A percentile compares a stretch with the other conserved stretches of the same genome.
phyloP scores from a whole-genome alignment of 2,113 vertebrate species.

The Regulus satrapa region DNA sequence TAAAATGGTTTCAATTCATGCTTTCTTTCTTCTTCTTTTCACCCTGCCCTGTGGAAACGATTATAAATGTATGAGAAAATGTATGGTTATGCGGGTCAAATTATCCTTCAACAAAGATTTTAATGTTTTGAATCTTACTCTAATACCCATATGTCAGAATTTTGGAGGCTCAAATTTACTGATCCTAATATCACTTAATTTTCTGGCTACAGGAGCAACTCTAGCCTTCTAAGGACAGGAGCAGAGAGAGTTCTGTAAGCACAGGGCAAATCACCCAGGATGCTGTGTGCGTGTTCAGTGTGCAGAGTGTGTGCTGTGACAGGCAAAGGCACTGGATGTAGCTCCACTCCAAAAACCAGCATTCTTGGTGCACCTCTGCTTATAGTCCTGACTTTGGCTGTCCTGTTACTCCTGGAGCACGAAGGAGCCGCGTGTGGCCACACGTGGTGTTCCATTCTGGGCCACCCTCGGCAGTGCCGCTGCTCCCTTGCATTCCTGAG shows the following conservation, averaged over 20 bases:
- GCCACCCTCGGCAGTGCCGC: accelerated
- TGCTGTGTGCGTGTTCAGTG: background rate
- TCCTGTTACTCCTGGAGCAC: background rate
- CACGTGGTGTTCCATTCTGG: accelerated
- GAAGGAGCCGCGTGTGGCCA: accelerated
- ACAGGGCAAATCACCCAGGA: background rate
- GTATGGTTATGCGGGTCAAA: constrained; percentile 12
- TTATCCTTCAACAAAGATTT: constrained; percentile 11
- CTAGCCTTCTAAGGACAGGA: background rate
- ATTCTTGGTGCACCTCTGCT: background rate
- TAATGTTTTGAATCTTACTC: background rate
- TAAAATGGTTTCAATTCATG: background rate
- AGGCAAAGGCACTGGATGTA: background rate
- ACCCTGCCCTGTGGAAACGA: background rate
- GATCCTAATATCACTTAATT: background rate
- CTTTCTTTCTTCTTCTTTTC: background rate
- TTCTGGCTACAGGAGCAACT: background rate
- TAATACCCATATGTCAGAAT: background rate
- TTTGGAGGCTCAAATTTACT: constrained; percentile 21
- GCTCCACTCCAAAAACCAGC: background rate
- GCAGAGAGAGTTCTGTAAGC: background rate
- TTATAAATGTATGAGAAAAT: constrained; percentile 15
- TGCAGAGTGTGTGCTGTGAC: background rate
- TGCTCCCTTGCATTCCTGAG: accelerated
- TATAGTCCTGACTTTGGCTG: background rate